Conservation (phyloP, 2,113 vertebrate species). For the Bostrychus sinensis region DNA sequence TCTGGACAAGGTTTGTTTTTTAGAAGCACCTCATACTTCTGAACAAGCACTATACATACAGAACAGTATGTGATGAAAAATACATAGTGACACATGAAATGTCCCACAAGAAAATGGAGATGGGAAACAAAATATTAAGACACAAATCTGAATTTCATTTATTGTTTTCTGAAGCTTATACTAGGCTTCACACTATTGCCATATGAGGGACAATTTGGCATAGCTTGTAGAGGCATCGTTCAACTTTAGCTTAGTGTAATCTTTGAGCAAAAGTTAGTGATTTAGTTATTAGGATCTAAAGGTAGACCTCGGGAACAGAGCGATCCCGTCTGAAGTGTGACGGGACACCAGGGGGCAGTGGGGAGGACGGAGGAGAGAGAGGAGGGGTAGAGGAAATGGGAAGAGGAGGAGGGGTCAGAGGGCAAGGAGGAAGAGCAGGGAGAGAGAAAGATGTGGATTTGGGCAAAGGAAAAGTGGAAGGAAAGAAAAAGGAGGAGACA, state of each 20-base stretch:
- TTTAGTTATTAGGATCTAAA: conserved; percentile 42
- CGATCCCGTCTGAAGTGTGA: conserved; percentile 58
- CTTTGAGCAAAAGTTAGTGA: conserved; percentile 27
- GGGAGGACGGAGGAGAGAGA: conserved; percentile 45
- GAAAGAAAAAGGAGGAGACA: conserved; percentile 28
- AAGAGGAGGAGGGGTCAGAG: not conserved
- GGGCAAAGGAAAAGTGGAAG: not conserved
- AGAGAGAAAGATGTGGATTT: not conserved
- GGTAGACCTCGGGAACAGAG: conserved; percentile 70
- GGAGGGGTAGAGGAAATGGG: not conserved
- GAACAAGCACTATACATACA: conserved; percentile 30
- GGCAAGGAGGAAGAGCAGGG: not conserved
- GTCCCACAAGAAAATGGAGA: conserved; percentile 41
- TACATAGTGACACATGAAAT: conserved; percentile 21
- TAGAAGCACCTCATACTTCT: conserved; percentile 35
- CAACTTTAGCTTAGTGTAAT: conserved; percentile 11
- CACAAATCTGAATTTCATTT: conserved; percentile 6
- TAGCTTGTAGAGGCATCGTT: not conserved
- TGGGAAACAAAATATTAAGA: conserved; percentile 33
- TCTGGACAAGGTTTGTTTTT: too few relatives aligned
- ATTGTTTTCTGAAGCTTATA: conserved; percentile 6
- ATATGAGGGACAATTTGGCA: not conserved
- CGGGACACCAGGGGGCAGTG: conserved; percentile 58
- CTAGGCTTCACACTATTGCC: conserved; percentile 2
- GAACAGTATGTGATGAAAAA: conserved; percentile 5